Conservation (phyloP, 2,888 invertebrate species). For the Candidula unifasciata region DNA sequence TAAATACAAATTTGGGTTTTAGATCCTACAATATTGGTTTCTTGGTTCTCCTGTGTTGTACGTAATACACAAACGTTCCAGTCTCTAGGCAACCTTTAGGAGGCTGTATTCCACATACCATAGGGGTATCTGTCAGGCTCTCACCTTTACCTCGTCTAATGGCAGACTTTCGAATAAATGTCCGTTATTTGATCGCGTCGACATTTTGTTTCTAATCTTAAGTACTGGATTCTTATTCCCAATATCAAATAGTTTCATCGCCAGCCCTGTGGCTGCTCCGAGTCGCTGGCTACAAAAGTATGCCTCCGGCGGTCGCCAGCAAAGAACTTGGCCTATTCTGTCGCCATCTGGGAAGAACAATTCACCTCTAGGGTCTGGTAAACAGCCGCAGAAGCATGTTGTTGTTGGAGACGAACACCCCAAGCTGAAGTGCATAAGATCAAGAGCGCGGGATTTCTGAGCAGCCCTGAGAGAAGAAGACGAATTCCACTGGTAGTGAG, state of each 20-base stretch:
- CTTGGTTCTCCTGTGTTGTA: too few species aligned
- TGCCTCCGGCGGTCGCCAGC: neutral
- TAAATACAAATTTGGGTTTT: too few species aligned
- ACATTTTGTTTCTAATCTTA: neutral
- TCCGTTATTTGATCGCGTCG: neutral
- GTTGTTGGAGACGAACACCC: constrained; percentile 16
- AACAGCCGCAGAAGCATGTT: constrained; percentile 19
- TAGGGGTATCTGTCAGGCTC: too few species aligned
- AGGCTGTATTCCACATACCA: too few species aligned
- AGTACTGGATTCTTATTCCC: neutral
- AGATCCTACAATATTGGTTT: too few species aligned
- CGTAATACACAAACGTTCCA: too few species aligned
- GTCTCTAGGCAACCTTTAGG: too few species aligned
- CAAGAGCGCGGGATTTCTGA: constrained; percentile 13
- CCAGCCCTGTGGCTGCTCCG: neutral
- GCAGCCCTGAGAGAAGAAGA: neutral
- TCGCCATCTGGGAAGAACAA: constrained; percentile 16
- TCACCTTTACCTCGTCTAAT: too few species aligned
- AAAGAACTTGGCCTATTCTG: neutral
- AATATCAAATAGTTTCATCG: neutral
- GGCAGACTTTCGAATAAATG: too few species aligned
- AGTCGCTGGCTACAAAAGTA: neutral
- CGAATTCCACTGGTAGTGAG: neutral
- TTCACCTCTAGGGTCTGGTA: constrained; percentile 2
- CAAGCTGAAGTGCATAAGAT: constrained; percentile 21